phyloP scores from a whole-genome alignment of 2,888 invertebrate genomes.

The Leucozona laternaria region DNA sequence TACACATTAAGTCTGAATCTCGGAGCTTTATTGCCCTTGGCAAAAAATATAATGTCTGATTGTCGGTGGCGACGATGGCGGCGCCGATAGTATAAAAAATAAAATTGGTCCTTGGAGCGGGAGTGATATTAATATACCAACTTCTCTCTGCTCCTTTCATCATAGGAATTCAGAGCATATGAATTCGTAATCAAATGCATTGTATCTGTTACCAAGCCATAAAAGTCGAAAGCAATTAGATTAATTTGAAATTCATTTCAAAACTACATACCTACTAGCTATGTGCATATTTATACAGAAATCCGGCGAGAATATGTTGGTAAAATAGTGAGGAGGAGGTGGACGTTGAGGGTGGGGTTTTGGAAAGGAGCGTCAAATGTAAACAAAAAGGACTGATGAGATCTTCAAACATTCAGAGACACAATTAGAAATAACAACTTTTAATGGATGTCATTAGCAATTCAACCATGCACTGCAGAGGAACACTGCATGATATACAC shows the following conservation, averaged over 20 bases:
- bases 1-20: slow-evolving; percentile 61
- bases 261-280: slow-evolving; percentile 14
- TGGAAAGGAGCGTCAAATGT: slow-evolving; percentile 10
- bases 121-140: neutral
- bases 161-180: slow-evolving; percentile 24
- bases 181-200: slow-evolving; percentile 72
- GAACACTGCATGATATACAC: neutral
- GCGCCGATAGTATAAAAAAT: slow-evolving; percentile 1
- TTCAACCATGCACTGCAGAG: slow-evolving; percentile 46
- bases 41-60: slow-evolving; percentile 51
- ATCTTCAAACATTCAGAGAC: slow-evolving; percentile 54
- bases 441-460: slow-evolving; percentile 73
- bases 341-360: neutral
- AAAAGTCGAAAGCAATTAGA: slow-evolving; percentile 71
- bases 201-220: slow-evolving; percentile 68
- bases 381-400: slow-evolving; percentile 50
- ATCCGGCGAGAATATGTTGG: neutral
- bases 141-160: neutral
- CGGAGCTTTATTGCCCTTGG: slow-evolving; percentile 67
- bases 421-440: slow-evolving; percentile 72
- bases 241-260: slow-evolving; percentile 68
- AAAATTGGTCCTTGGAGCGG: slow-evolving; percentile 21
- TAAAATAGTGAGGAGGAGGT: neutral
- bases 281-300: slow-evolving; percentile 33
- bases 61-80: slow-evolving; percentile 37